Evolutionary conservation across 2,797 vertebrate genomes (phyloP).

Genomic region (Tragelaphus eurycerus): DNA sequence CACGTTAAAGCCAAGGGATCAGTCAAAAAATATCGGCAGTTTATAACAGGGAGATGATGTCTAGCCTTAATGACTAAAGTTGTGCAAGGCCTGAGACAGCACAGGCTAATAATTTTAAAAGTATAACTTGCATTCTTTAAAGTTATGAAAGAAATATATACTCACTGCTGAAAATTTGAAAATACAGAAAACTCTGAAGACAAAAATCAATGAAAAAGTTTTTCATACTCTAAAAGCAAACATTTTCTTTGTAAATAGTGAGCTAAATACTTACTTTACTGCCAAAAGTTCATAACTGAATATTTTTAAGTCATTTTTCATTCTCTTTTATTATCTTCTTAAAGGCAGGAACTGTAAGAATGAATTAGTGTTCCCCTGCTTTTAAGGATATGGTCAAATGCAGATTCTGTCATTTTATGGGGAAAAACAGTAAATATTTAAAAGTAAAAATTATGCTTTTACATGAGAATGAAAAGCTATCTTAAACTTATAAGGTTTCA

Average conservation of each 20-base stretch:
- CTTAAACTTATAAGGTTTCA: conserved; percentile 17
- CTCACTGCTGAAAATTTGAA: neutral
- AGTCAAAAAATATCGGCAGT: neutral
- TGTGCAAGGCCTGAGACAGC: neutral
- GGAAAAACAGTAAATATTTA: neutral
- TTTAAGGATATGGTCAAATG: neutral
- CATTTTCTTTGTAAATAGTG: conserved; percentile 25
- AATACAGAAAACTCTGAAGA: neutral
- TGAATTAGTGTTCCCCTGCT: neutral
- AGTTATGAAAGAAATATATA: neutral
- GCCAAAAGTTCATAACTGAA: neutral
- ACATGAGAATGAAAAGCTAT: neutral
- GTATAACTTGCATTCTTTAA: neutral
- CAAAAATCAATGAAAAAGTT: neutral
- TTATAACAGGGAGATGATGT: neutral
- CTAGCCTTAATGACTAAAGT: neutral
- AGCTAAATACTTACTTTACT: conserved; percentile 6
- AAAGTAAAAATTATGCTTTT: conserved; percentile 34
- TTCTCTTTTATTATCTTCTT: neutral
- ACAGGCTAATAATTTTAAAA: neutral
- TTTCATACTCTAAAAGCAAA: neutral
- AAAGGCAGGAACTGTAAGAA: conserved; percentile 1
- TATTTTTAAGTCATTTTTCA: conserved; percentile 24
- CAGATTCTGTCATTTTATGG: neutral
- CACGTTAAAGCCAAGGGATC: no score